Percentiles rank a stretch among this genome's conserved stretches.
Conservation (phyloP, 2,888 invertebrate species). For the Romanomermis culicivorax region DNA sequence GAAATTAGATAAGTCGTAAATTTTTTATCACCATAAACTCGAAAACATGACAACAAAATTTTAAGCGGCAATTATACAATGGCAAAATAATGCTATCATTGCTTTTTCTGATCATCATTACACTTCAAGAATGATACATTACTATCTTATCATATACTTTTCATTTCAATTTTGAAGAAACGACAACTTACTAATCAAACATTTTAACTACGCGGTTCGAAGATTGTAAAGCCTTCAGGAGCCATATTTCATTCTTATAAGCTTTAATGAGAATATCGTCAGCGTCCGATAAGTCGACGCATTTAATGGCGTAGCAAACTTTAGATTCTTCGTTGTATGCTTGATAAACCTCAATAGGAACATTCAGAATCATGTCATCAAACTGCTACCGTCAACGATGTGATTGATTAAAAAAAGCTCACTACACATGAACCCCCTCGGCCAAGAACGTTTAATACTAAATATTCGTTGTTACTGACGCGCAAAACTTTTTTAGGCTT, state of each 20-base stretch:
- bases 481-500: not conserved
- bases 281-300: slow-evolving; percentile 50
- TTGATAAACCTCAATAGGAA: slow-evolving; percentile 33
- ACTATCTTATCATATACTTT: too few relatives aligned
- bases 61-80: not conserved
- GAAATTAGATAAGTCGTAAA: not conserved
- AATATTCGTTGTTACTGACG: not conserved
- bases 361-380: too few relatives aligned
- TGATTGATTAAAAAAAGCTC: too few relatives aligned
- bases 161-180: too few relatives aligned
- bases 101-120: not conserved
- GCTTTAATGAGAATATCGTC: slow-evolving; percentile 51
- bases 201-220: slow-evolving; percentile 60
- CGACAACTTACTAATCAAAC: slow-evolving; percentile 54
- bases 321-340: slow-evolving; percentile 42
- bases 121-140: slow-evolving; percentile 2
- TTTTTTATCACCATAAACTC: too few relatives aligned
- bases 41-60: not conserved
- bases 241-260: slow-evolving; percentile 66
- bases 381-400: too few relatives aligned
- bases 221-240: slow-evolving; percentile 56
- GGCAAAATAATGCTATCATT: not conserved
- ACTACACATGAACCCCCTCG: not conserved
- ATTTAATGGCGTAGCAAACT: slow-evolving; percentile 51
- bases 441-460: not conserved